Evolutionary conservation across 2,113 vertebrate genomes (phyloP), one percentile per base, ranked within the genome.

Genomic region (Brachirus orientalis): DNA sequence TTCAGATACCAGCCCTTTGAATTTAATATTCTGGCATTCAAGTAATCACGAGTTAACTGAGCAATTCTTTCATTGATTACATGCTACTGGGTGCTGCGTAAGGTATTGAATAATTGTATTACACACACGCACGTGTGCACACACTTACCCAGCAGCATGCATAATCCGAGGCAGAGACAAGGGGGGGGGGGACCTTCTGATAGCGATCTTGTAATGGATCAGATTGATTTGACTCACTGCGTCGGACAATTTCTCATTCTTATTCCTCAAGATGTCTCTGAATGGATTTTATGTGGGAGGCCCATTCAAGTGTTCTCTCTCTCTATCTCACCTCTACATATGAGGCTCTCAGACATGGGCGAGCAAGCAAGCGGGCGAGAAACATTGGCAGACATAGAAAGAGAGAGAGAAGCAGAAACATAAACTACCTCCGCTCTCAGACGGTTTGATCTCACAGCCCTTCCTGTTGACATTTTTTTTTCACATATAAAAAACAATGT

Each of bases 201-300:
- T 80, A 64, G 71, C 6, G 60, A 88, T 87, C 86, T 84, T 77
- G 85, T 86, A 88, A 88, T 77, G 80, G 86, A 90, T 81, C 80
- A 79, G 73, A 88, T 82, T 85, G 86, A 89, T 88, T 83, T 68
- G 81, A 86, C 88, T 87, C 78, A 73, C 20, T 44, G 76, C 54
- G 10, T 75, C 5, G 72, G 85, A 84, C 83, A 71, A 77, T 79
- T 86, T 78, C 81, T 88, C 77, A 79, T 91, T 86, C 81, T 80
- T 80, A 89, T 83, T 88, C 77, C 85, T 85, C 71, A 50, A 86
- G 79, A 83, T 73, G 83, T 77, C 77, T 77, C 80, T 87, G 81
- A 86, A 88, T 89, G 83, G 87, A 90, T 88, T 87, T 88, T 44
- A 77, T 44, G 88, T 87, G 85, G 82, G 87, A 86, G 87, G 85